Percentiles rank a stretch among this genome's conserved stretches.
phyloP scores from a whole-genome alignment of 2,113 vertebrate genomes.

The Oenanthe oenanthe region DNA sequence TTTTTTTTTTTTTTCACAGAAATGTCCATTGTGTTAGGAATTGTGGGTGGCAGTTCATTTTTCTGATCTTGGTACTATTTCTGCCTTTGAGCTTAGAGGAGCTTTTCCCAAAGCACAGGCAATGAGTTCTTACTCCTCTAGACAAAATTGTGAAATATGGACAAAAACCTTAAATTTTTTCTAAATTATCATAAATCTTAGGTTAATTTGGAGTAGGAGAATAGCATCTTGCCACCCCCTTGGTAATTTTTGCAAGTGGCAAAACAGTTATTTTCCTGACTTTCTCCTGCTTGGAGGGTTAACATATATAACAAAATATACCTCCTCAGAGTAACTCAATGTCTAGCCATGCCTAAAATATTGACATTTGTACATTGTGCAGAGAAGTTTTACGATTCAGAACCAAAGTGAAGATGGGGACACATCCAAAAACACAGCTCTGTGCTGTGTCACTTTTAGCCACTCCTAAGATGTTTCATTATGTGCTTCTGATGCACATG shows the following conservation, averaged over 20 bases:
- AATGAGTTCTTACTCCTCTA: not conserved
- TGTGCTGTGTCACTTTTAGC: not conserved
- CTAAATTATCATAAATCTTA: not conserved
- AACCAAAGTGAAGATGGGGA: not conserved
- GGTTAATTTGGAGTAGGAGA: not conserved
- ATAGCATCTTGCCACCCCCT: not conserved
- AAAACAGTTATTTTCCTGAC: not conserved
- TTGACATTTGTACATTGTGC: accelerated
- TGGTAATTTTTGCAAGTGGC: not conserved
- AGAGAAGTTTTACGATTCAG: not conserved
- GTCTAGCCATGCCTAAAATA: not conserved
- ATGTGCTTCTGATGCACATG: accelerated
- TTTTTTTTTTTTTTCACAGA: too few species aligned
- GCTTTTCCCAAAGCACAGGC: not conserved
- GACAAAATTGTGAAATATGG: not conserved
- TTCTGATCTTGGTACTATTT: not conserved
- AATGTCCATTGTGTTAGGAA: not conserved
- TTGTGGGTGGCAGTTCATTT: not conserved
- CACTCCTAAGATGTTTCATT: not conserved
- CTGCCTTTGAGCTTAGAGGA: not conserved
- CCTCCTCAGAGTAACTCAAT: not conserved
- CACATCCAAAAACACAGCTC: not conserved
- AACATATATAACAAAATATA: not conserved
- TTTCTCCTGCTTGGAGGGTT: not conserved
- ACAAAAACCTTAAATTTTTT: not conserved